Base-by-base conservation (phyloP, 2,113 vertebrate species). In the Brachyhypopomus gauderio region DNA sequence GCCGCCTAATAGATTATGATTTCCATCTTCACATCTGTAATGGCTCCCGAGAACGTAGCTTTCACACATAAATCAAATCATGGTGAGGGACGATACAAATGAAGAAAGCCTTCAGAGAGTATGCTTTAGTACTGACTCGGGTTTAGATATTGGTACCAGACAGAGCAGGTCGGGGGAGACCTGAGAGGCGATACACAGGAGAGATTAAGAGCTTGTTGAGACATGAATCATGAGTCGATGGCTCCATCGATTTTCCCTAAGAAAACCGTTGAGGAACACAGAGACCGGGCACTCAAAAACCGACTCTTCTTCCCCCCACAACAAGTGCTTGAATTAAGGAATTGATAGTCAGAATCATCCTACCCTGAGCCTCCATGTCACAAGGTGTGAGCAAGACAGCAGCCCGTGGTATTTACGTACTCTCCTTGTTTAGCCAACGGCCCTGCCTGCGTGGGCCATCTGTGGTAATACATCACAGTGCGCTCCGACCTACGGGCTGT, bases 1-100 rank as follows among this genome's bases (percentile, higher is more conserved):
- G 80, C 80, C 81, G 63, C 74, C 75, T 86, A 89, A 90, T 88
- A 82, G 87, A 90, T 89, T 22, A 85, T 83, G 71, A 88, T 76
- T 84, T 82, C 69, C 56, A 34, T 76, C 77, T 77, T 89, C 83
- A 87, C 73, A 78, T 82, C 56, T 86, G 85, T 79, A 83, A 89
- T 88, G 52, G 79, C 78, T 80, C 81, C 70, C 71, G 83, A 86
- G 81, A 30, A 63, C 64, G 48, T 70, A 23, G 64, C 20, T 45
- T 71, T 84, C n/a, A 36, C 78, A 75, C 79, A 82, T 83, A 75
- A 34, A 85, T 87, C 81, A 84, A 30, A 60, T 78, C 59, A 83
- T 59, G 7, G 70, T 74, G 73, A 58, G 27, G 70, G 71, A 80
- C 81, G 23, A 23, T 48, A 79, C 75, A 9, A 34, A 71, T 72